These are phyloP conservation scores for Prionailurus viverrinus DNA, from an alignment of 2,113 vertebrate species.

Conservation along the genomic window DNA sequence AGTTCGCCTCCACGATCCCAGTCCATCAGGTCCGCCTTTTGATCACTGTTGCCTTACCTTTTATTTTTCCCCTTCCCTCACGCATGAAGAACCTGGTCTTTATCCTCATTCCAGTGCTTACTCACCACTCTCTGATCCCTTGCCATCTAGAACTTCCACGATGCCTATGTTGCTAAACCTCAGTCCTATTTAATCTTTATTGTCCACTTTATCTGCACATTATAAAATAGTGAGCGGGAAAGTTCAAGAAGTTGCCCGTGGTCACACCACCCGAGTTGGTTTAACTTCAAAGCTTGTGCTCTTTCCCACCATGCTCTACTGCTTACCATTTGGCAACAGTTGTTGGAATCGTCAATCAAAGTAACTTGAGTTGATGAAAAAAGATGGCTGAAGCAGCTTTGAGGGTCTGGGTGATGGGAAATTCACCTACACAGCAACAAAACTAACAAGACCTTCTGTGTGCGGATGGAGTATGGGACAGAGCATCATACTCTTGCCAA, in stretches of 20 bases:
- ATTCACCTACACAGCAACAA: background rate
- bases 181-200: background rate
- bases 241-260: background rate
- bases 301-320: background rate
- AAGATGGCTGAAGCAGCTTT: background rate
- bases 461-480: background rate
- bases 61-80: background rate
- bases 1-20: background rate
- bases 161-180: background rate
- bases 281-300: slow-evolving; percentile 30
- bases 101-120: slow-evolving; percentile 33
- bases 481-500: background rate
- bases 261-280: slow-evolving; percentile 41
- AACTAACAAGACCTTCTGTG: background rate
- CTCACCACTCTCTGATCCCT: slow-evolving; percentile 52
- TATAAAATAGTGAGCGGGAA: slow-evolving; percentile 43
- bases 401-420: background rate
- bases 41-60: slow-evolving; percentile 47
- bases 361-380: background rate
- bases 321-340: background rate
- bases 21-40: slow-evolving; percentile 3
- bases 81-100: background rate
- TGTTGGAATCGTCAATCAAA: background rate
- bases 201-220: slow-evolving; percentile 43
- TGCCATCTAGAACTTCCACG: slow-evolving; percentile 49